Evolutionary conservation across 2,888 invertebrate genomes (phyloP).

Genomic region (Glomeris marginata): DNA sequence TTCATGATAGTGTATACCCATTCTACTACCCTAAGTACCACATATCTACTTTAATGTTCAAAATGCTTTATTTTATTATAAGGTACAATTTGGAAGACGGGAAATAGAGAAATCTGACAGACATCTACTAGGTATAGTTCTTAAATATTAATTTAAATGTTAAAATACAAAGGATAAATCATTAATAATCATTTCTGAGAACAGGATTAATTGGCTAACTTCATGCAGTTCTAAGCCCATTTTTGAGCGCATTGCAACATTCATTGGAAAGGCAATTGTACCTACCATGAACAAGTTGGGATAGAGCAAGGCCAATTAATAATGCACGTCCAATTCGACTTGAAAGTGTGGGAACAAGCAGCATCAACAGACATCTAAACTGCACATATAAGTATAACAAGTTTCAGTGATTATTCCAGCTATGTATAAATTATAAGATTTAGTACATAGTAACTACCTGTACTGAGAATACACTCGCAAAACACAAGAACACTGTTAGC

Average conservation of each 20-base stretch:
- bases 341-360: conserved; percentile 5
- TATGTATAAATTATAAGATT: not conserved
- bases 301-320: conserved; percentile 1
- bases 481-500: conserved; percentile 1
- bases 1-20: no score
- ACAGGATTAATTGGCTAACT: no score
- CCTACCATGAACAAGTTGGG: conserved; percentile 6
- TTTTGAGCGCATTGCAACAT: no score
- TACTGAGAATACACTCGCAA: conserved; percentile 1
- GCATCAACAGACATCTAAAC: conserved; percentile 7
- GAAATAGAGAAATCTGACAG: no score
- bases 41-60: not conserved
- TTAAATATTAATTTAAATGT: no score
- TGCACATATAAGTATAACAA: not conserved
- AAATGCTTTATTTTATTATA: not conserved
- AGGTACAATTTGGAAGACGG: not conserved
- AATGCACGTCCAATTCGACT: conserved; percentile 3
- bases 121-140: no score
- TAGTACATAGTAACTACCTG: not conserved
- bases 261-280: no score
- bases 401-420: not conserved
- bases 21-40: no score
- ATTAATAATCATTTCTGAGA: no score
- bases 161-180: no score
- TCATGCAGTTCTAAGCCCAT: no score